A percentile compares a stretch with the other conserved stretches of the same genome.
Evolutionary conservation across 1,140 invertebrate genomes (phyloP).

Genomic region (Teleogryllus occipitalis): DNA sequence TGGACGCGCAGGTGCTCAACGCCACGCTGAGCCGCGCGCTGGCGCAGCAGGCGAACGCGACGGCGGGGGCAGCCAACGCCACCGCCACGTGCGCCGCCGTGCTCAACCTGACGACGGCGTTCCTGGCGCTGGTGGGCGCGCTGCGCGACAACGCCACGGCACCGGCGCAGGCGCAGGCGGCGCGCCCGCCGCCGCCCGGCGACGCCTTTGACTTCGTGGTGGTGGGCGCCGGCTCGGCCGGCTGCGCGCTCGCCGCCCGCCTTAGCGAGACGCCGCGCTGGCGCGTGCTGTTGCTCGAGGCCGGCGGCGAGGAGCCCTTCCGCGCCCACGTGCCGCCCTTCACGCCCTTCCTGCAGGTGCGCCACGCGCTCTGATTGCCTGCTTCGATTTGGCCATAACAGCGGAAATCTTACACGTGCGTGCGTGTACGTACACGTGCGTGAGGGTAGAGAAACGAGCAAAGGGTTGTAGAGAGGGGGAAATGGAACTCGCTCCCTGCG

Average conservation of each 20-base stretch:
- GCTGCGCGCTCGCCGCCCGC: constrained; percentile 35
- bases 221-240: constrained; percentile 45
- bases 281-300: constrained; percentile 51
- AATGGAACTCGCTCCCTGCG: too few relatives aligned
- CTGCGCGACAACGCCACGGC: neutral
- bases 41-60: neutral
- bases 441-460: too few relatives aligned
- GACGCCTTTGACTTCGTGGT: constrained; percentile 25
- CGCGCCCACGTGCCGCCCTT: constrained; percentile 24
- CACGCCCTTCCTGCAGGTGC: constrained; percentile 16
- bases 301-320: constrained; percentile 36
- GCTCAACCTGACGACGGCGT: neutral
- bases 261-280: constrained; percentile 38
- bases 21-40: neutral
- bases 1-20: neutral
- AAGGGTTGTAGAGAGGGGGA: too few relatives aligned
- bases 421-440: too few relatives aligned
- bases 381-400: too few relatives aligned
- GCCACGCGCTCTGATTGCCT: too few relatives aligned
- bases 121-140: neutral
- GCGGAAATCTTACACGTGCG: too few relatives aligned
- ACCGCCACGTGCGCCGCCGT: neutral
- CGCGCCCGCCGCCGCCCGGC: neutral
- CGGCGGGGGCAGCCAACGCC: neutral
- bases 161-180: neutral